A percentile compares a stretch with the other conserved stretches of the same genome.
These are phyloP conservation scores for Gymnorhina tibicen DNA, from an alignment of 2,113 vertebrate species.

Conservation along the genomic window DNA sequence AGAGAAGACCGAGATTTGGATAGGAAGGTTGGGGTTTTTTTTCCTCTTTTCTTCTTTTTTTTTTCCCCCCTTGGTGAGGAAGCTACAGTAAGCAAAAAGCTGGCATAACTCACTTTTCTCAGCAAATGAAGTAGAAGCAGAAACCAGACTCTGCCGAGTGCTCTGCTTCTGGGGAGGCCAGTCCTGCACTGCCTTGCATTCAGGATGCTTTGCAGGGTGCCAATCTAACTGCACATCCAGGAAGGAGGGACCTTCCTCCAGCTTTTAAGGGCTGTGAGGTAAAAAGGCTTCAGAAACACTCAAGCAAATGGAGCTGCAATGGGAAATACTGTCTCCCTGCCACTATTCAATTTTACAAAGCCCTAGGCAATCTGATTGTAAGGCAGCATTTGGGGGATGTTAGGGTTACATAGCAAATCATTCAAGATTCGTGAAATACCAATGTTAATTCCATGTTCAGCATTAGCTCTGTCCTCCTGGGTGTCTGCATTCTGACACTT, in stretches of 20 bases:
- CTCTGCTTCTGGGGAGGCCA: neutral
- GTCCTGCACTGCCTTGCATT: accelerated
- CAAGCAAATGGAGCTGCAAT: neutral
- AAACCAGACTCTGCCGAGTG: neutral
- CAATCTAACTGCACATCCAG: neutral
- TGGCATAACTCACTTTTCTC: neutral
- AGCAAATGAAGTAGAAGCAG: neutral
- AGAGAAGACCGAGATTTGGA: neutral
- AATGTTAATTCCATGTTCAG: neutral
- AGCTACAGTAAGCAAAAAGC: neutral
- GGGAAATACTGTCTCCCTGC: neutral
- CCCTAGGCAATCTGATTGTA: neutral
- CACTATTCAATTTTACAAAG: neutral
- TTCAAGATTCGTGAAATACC: neutral
- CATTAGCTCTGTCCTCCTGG: neutral
- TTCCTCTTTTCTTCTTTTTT: neutral
- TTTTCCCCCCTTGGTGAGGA: neutral
- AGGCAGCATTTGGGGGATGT: neutral
- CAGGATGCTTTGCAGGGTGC: neutral
- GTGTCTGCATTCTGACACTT: neutral
- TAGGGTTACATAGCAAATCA: neutral
- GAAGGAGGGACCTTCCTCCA: neutral
- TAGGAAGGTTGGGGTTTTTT: neutral
- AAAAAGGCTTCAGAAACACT: neutral
- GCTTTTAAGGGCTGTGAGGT: neutral